Evolutionary conservation across 2,888 invertebrate genomes (phyloP), one percentile per base, ranked within the genome.

Genomic region (Xestia sexstrigata): DNA sequence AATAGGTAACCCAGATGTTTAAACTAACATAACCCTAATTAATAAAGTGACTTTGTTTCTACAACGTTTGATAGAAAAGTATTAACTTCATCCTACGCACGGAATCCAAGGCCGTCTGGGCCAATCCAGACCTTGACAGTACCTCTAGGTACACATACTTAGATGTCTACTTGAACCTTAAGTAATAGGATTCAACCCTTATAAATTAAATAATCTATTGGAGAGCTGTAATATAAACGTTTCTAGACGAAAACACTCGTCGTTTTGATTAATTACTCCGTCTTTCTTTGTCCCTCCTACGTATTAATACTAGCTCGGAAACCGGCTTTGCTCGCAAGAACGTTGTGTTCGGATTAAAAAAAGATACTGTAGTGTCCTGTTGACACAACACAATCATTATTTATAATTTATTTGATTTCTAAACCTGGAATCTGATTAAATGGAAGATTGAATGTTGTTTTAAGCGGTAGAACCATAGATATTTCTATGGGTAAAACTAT

Each of bases 231-330:
- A 85, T 74, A 77, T 68, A 69, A 69, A 72, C 47, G 60, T 49
- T 55, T 62, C 73, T 55, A 75, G 62, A 69, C 52, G 49, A 82
- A 76, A 72, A 74, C 74, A 74, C 72, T 78, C 69, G 30, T 62
- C 70, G 74, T 85, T 82, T 71, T 85, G 87, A 86, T 85, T 85
- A 83, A 85, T 86, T 70, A 79, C 86, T 74, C 63, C 42, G 76
- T 60, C 74, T 85, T 82, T 83, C 76, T 86, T 79, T 86, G 42
- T 30, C 45, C 74, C 76, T 71, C 71, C 79, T 69, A 79, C 75
- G 76, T 71, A 68, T 66, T 65, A 68, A 75, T 68, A 82, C 78
- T 74, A 74, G 69, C 71, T 39, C 26, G 1, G 74, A 49, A 76
- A 83, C 83, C 78, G 78, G 78, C 65, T 83, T 70, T 45, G 13